phyloP scores from a whole-genome alignment of 2,888 invertebrate genomes.

The Ceratothoa steindachneri region DNA sequence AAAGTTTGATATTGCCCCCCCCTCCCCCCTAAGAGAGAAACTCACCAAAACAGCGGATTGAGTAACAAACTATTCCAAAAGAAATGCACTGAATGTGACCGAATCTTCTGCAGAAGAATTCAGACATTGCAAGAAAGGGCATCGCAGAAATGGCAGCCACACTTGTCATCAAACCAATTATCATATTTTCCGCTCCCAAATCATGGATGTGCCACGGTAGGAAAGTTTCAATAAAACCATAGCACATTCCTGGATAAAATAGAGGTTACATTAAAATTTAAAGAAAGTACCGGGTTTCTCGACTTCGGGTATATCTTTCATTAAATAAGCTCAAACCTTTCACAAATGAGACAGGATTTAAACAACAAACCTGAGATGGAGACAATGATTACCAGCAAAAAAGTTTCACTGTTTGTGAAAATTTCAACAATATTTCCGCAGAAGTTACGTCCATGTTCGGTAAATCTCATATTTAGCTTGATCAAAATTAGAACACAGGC shows the following conservation, averaged over 20 bases:
- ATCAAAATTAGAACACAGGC: slow-evolving; percentile 66
- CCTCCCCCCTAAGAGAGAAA: too few relatives aligned
- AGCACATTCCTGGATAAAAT: slow-evolving; percentile 46
- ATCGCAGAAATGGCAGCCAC: slow-evolving; percentile 48
- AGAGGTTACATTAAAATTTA: too few relatives aligned
- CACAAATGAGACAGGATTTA: not conserved
- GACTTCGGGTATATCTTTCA: too few relatives aligned
- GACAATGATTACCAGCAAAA: slow-evolving; percentile 21
- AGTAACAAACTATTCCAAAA: slow-evolving; percentile 42
- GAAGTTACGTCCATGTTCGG: slow-evolving; percentile 68
- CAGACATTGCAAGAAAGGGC: slow-evolving; percentile 48
- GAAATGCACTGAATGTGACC: slow-evolving; percentile 39
- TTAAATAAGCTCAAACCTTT: not conserved
- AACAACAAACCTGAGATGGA: slow-evolving; percentile 23
- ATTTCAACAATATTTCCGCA: slow-evolving; percentile 21
- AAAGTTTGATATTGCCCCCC: too few relatives aligned
- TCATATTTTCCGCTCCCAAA: slow-evolving; percentile 44
- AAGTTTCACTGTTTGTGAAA: slow-evolving; percentile 22
- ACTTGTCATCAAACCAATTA: slow-evolving; percentile 49
- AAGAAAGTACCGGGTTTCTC: too few relatives aligned
- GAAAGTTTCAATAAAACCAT: slow-evolving; percentile 49
- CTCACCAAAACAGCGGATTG: slow-evolving; percentile 40
- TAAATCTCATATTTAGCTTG: slow-evolving; percentile 70
- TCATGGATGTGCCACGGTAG: slow-evolving; percentile 49
- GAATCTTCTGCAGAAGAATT: slow-evolving; percentile 42